Evolutionary conservation across 2,888 invertebrate genomes (phyloP).

Genomic region (Pandemis cinnamomeana): DNA sequence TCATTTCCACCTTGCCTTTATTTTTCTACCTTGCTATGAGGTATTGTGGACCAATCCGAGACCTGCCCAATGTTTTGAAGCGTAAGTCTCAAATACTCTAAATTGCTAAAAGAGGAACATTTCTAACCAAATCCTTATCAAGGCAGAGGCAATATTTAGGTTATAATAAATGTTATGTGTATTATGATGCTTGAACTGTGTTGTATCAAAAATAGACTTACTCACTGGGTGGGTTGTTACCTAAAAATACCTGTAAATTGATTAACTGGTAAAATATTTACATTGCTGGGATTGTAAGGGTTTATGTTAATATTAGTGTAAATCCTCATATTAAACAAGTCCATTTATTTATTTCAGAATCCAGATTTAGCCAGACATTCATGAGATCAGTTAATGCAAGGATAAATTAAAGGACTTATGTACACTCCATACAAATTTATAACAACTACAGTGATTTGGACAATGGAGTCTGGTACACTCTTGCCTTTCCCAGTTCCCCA

Average conservation of each 20-base stretch:
- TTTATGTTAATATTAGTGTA: neutral
- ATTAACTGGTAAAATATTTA: too few relatives aligned
- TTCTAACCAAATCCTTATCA: too few relatives aligned
- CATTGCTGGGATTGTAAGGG: neutral
- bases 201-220: too few relatives aligned
- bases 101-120: too few relatives aligned
- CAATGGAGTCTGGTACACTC: too few relatives aligned
- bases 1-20: slow-evolving; percentile 81
- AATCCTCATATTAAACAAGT: neutral
- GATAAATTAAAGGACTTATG: slow-evolving; percentile 53
- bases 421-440: neutral
- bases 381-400: slow-evolving; percentile 63
- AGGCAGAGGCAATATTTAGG: too few relatives aligned
- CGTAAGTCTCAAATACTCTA: slow-evolving; percentile 60
- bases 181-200: too few relatives aligned
- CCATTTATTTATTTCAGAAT: slow-evolving; percentile 65
- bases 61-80: slow-evolving; percentile 76
- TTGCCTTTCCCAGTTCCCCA: too few relatives aligned
- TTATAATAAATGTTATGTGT: too few relatives aligned
- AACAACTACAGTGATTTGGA: too few relatives aligned
- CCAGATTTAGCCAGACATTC: slow-evolving; percentile 76
- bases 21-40: slow-evolving; percentile 84
- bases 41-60: slow-evolving; percentile 76
- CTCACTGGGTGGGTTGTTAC: too few relatives aligned
- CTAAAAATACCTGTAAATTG: too few relatives aligned